A percentile compares a stretch with the other conserved stretches of the same genome.
These are phyloP conservation scores for Heterochromis multidens DNA, from an alignment of 2,113 vertebrate genomes.

Conservation along the genomic window DNA sequence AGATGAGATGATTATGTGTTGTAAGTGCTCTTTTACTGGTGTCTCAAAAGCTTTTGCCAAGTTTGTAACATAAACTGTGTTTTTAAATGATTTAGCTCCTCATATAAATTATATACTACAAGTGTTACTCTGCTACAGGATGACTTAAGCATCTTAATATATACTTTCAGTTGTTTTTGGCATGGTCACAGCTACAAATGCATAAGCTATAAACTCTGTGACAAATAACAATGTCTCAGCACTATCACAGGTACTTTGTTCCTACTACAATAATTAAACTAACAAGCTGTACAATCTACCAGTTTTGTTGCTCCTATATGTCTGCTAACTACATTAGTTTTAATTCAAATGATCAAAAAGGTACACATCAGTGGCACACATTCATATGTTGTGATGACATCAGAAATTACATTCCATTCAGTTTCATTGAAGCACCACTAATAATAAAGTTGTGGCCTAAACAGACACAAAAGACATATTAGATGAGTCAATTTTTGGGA, in stretches of 20 bases:
- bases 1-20: slow-evolving; percentile 45
- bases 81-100: slow-evolving; percentile 11
- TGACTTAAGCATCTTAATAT: background rate
- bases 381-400: background rate
- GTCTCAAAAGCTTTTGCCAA: slow-evolving; percentile 10
- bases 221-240: background rate
- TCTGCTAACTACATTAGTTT: background rate
- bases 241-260: background rate
- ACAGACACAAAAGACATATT: background rate
- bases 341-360: background rate
- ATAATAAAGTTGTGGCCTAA: background rate
- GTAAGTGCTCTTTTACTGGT: slow-evolving; percentile 36
- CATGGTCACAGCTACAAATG: background rate
- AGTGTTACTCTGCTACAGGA: background rate
- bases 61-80: slow-evolving; percentile 15
- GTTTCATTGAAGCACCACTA: background rate
- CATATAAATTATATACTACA: background rate
- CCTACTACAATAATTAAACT: background rate
- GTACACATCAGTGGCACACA: background rate
- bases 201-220: background rate
- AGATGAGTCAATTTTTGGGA: background rate
- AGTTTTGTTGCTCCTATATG: background rate
- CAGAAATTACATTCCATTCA: background rate
- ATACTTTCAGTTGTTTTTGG: background rate
- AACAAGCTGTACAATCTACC: background rate